Conservation (phyloP, 2,797 vertebrate species). For the Spondyliosoma cantharus region DNA sequence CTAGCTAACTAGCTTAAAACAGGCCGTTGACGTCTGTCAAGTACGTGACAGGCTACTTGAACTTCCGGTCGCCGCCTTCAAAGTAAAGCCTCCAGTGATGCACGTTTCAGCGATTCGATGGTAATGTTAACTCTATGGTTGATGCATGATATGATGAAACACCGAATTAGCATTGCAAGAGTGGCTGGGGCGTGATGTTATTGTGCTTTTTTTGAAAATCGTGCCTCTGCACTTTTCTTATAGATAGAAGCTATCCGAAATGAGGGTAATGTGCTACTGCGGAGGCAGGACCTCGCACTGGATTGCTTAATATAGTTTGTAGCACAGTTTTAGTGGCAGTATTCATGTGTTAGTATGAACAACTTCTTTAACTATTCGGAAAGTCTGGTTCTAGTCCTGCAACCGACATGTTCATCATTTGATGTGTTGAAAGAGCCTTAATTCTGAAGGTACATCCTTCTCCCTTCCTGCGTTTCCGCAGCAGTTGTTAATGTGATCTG, state of each 20-base stretch:
- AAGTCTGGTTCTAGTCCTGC: neutral
- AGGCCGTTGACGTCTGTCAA: conserved; percentile 64
- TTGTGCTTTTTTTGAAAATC: neutral
- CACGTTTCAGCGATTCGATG: no score
- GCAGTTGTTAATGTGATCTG: conserved; percentile 31
- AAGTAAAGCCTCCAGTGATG: conserved; percentile 9
- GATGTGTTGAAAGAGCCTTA: conserved; percentile 5
- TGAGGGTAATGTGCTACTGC: no score
- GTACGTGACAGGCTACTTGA: rapidly evolving
- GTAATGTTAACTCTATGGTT: no score
- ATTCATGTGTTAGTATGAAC: neutral
- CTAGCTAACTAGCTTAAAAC: conserved; percentile 53
- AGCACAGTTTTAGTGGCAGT: neutral
- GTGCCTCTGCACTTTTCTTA: no score
- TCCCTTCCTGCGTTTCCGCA: conserved; percentile 3
- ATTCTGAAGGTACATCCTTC: conserved; percentile 27
- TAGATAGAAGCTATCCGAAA: no score
- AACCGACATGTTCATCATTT: no score
- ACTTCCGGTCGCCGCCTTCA: conserved; percentile 45
- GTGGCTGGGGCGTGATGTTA: neutral
- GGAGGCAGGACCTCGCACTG: no score
- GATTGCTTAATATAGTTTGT: neutral
- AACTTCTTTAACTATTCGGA: neutral
- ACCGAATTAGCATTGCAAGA: rapidly evolving
- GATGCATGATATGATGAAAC: neutral